Base-by-base conservation (phyloP, 2,797 vertebrate genomes). In the Pseudomugil gertrudae region DNA sequence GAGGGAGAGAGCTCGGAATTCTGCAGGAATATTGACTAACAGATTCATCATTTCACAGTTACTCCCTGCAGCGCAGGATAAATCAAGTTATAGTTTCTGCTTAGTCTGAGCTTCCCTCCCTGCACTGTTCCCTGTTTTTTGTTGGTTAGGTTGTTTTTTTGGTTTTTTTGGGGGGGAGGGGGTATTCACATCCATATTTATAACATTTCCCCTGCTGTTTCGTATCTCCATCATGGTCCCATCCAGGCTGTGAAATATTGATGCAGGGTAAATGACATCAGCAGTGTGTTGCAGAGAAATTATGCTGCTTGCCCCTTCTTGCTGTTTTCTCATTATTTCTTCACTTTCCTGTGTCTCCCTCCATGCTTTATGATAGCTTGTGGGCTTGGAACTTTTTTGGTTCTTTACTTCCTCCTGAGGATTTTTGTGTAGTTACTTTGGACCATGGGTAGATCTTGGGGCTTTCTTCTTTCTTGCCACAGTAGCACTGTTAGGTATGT, bases 241-340 rank as follows among this genome's bases (percentile, higher is more conserved):
- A 72, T 85, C 62, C 50, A 30, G 38, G 50, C 59, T 53, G 63
- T 87, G 86, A 89, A 91, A 91, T 91, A 90, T 92, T 91, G 85
- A 91, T 92, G 80, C 70, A 48, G 82, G 63, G 74, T 88, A 89
- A 89, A 90, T 88, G 56, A 90, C 84, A 89, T 89, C 83, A 87
- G 87, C 74, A 68, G 77, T 84, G 63, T 78, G 76, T 87, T 81
- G 74, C 69, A 72, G 69, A 87, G 78, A 82, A 89, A 84, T 81
- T 74, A 84, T 80, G 72, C 65, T 9, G 26, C 70, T 66, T 32
- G 69, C 84, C 73, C 77, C 76, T 74, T 64, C 76, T 76, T 60
- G 27, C 69, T 77, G 66, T 78, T 85, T 87, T 89, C 86, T 89
- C 80, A 88, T 90, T 88, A 83, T 82, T 87, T 76, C 29, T 56